A percentile compares a stretch with the other conserved stretches of the same genome.
These are phyloP conservation scores for Mythimna ferrago DNA, from an alignment of 2,888 invertebrate genomes.

Conservation along the genomic window DNA sequence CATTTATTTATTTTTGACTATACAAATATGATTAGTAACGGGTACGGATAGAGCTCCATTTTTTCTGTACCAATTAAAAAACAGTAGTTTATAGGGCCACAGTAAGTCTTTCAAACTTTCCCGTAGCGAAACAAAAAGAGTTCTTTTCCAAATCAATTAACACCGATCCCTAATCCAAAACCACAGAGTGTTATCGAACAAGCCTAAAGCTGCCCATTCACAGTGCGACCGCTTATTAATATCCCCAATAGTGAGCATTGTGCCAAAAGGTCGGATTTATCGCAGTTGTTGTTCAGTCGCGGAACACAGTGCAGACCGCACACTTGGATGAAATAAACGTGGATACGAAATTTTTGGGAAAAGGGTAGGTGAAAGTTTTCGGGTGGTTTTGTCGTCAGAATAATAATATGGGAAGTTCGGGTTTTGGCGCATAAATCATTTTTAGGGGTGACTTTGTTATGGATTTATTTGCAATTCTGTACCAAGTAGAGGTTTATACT, in stretches of 20 bases:
- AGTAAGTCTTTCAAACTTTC: too few relatives aligned
- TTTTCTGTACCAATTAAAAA: too few relatives aligned
- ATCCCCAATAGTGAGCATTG: constrained; percentile 71
- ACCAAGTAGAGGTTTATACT: not conserved
- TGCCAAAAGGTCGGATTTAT: constrained; percentile 75
- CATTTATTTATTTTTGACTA: too few relatives aligned
- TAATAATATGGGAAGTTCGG: constrained; percentile 38
- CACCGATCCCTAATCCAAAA: constrained; percentile 28
- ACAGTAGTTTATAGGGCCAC: too few relatives aligned
- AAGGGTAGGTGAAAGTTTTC: constrained; percentile 49
- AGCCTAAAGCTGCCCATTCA: constrained; percentile 63
- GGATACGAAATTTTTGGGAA: constrained; percentile 45
- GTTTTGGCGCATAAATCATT: constrained; percentile 45
- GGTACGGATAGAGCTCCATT: too few relatives aligned
- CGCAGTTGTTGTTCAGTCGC: constrained; percentile 69
- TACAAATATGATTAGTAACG: too few relatives aligned
- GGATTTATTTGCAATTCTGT: not conserved
- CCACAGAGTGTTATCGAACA: constrained; percentile 43
- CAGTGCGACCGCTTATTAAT: constrained; percentile 75
- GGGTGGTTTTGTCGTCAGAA: constrained; percentile 44
- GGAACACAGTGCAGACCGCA: constrained; percentile 55
- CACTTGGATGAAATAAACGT: constrained; percentile 28
- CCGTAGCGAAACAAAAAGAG: not conserved
- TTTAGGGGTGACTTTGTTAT: constrained; percentile 9
- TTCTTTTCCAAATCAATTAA: constrained; percentile 32